Base-by-base conservation (phyloP, 2,888 invertebrate species). In the Athalia cordata region DNA sequence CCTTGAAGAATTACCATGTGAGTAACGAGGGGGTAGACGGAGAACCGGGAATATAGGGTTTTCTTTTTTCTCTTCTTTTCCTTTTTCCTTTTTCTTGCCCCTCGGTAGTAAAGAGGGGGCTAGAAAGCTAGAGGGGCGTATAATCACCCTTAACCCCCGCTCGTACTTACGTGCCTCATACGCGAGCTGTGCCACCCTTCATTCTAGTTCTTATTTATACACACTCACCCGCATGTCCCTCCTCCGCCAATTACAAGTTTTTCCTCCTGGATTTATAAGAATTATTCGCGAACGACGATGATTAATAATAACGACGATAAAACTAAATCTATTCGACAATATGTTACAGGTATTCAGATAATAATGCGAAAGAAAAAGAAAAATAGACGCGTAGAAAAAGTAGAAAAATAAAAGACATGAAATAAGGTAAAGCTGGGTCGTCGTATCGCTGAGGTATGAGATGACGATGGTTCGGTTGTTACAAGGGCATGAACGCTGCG, bases 1-100 rank as follows among this genome's bases (percentile, higher is more conserved):
- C 77, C 83, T 83, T 81, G 80, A 83, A 79, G 79, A 84, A 85
- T 84, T 85, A 83, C 83, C 84, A 83, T 85, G 84, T 81, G 81
- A 81, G 82, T 83, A 83, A 83, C 82, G 80, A 83, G 82, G 81
- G 79, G 61, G 75, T 78, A 2, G 29, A 29, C 29, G 29, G 29
- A 29, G 29, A 29, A 29, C 29, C 29, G 29, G 29, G 29, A 29
- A 2, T 29, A n/a, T n/a, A n/a, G 29, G 29, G 29, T 29, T 29
- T 29, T n/a, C n/a, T n/a, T 29, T 29, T 29, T 29, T 29, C 29
- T 29, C 2, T 2, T 29, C 29, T 29, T 29, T 29, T 29, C 29
- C 29, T 29, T 29, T 2, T 29, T 29, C 29, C 29, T 29, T 29
- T 29, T 29, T 29, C 29, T 29, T 29, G 29, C 29, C 29, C 78